Evolutionary conservation across 2,113 vertebrate species (phyloP).

Genomic region (Callorhinus ursinus): DNA sequence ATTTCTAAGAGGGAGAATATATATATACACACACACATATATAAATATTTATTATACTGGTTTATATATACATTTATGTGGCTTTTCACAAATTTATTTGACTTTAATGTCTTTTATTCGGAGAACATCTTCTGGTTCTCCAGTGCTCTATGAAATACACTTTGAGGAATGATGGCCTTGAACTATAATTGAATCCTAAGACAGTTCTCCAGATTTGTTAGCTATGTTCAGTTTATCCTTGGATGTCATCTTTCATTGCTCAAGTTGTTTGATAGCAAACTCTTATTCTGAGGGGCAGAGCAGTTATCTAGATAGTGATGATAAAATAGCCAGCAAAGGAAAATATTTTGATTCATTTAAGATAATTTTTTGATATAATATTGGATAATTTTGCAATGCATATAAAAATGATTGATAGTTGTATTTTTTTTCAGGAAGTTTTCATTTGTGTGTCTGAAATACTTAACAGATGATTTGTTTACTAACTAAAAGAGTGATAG

Average conservation of each 20-base stretch:
- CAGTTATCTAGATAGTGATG: background rate
- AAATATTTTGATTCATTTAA: background rate
- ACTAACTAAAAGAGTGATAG: background rate
- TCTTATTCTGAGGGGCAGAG: background rate
- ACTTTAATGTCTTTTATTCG: background rate
- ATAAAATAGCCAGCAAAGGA: background rate
- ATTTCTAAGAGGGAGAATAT: background rate
- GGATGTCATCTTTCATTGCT: background rate
- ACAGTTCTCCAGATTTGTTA: background rate
- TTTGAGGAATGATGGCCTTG: background rate
- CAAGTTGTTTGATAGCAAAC: background rate
- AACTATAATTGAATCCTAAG: background rate
- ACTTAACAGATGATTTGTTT: background rate
- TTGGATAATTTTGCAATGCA: background rate
- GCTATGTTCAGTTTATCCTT: background rate
- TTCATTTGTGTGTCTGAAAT: background rate
- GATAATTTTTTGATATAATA: background rate
- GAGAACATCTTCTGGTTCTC: background rate
- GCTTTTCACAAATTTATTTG: background rate
- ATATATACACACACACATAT: accelerated
- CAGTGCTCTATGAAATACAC: background rate
- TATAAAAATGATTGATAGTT: background rate
- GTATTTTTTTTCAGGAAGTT: background rate
- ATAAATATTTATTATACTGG: background rate
- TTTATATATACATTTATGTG: background rate